Evolutionary conservation across 2,888 invertebrate species (phyloP), one percentile per base, ranked within the genome.

Genomic region (Syrista parreyssii): DNA sequence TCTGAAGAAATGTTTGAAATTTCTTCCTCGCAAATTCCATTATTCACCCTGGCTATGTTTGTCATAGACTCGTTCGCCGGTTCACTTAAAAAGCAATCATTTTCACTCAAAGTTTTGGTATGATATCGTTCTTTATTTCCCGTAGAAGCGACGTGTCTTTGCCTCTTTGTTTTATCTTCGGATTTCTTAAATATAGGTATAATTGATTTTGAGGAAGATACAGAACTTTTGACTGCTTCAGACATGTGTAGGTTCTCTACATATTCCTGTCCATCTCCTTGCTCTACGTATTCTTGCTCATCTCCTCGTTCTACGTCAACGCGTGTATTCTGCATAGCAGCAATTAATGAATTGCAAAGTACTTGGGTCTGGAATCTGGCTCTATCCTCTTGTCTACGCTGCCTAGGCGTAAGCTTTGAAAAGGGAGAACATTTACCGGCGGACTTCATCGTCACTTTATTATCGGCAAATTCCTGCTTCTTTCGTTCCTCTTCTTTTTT

Each of bases 71-170:
- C 74, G 23, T 12, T 35, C 12, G 33, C 12, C 9, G 12, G 2
- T 31, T 74, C 33, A 31, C n/a, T 12, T 33, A 75, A 75, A 36
- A 12, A 30, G 33, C 12, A 32, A 71, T 86, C 84, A 4, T 93
- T 71, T 90, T 91, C 94, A 69, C 90, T 94, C 32, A 96, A 91
- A 0, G 96, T 95, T 85, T 95, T 94, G 3, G 96, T 97, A 85
- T 94, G 93, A 89, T 95, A 96, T 75, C 96, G 93, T 74, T 96
- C 96, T 11, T 94, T 94, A 87, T 95, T 95, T 81, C 95, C 94
- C 9, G 82, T 82, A 9, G 81, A 82, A 1, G 85, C 81, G 0
- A 78, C 35, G 1, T 82, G 82, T 68, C 85, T 84, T 68, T 15
- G 40, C 31, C 32, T 71, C 35, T 84, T 86, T 0, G 83, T 83